Conservation (phyloP, 2,888 invertebrate genomes). For the Eumerus sabulonum region DNA sequence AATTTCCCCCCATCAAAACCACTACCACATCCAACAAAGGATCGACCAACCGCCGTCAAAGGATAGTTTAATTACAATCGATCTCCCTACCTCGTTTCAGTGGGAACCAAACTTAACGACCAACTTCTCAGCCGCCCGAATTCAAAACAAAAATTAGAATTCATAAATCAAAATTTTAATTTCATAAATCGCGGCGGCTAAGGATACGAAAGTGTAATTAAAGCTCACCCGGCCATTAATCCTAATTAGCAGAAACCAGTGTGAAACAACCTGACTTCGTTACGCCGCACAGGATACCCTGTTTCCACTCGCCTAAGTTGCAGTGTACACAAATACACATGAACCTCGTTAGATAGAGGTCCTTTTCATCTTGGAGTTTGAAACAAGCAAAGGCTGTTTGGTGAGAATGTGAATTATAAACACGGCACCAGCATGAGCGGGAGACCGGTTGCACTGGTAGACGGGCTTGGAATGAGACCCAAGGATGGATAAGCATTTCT, state of each 20-base stretch:
- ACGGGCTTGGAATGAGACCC: background rate
- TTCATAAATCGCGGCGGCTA: constrained; percentile 66
- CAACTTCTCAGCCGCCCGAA: constrained; percentile 6
- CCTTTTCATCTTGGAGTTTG: constrained; percentile 45
- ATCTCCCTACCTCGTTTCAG: constrained; percentile 24
- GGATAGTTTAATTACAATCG: constrained; percentile 47
- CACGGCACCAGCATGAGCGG: constrained; percentile 4
- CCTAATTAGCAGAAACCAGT: constrained; percentile 63
- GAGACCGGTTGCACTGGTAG: no score
- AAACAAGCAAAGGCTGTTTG: constrained; percentile 16
- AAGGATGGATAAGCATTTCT: constrained; percentile 55
- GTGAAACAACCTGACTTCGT: constrained; percentile 55
- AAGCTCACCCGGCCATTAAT: constrained; percentile 68
- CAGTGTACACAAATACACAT: constrained; percentile 6
- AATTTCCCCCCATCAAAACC: no score
- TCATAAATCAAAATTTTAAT: constrained; percentile 69
- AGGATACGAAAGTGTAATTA: constrained; percentile 69
- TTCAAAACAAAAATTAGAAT: constrained; percentile 60
- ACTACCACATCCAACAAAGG: no score
- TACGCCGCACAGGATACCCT: constrained; percentile 47
- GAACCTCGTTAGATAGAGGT: constrained; percentile 36
- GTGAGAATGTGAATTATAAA: constrained; percentile 38
- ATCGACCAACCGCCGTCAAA: constrained; percentile 5
- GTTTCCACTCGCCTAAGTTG: constrained; percentile 13
- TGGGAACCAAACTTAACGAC: constrained; percentile 22